Evolutionary conservation across 2,113 vertebrate species (phyloP).

Genomic region (Thomomys bottae): DNA sequence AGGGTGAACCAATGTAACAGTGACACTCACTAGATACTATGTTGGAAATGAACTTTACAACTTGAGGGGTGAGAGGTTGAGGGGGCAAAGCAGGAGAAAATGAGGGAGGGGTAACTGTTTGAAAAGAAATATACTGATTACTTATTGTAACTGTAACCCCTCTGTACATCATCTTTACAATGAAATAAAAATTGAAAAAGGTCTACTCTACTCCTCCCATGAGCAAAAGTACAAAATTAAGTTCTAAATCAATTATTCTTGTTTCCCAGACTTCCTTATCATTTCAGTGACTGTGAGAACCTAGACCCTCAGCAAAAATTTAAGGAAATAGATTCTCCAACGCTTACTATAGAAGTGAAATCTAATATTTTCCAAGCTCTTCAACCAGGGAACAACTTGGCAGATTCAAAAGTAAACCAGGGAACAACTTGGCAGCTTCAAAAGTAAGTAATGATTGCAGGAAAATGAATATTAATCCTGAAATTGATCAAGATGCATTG

Average conservation of each 20-base stretch:
- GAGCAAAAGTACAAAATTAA: neutral
- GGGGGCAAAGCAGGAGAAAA: no score
- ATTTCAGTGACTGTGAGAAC: neutral
- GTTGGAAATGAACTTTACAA: no score
- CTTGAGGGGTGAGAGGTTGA: no score
- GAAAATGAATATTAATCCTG: neutral
- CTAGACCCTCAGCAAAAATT: neutral
- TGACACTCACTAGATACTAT: no score
- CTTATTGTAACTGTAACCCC: no score
- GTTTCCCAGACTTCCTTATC: neutral
- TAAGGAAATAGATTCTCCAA: neutral
- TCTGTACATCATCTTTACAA: no score
- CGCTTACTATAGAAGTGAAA: neutral
- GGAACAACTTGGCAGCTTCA: neutral
- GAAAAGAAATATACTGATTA: no score
- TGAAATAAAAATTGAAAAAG: no score
- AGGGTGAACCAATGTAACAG: no score
- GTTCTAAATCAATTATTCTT: conserved; percentile 4
- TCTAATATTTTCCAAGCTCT: conserved; percentile 34
- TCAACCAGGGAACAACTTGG: neutral
- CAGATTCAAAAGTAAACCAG: neutral
- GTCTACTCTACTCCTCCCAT: neutral
- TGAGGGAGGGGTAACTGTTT: no score
- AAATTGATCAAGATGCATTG: neutral
- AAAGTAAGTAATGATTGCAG: neutral